These are phyloP conservation scores for Acleris holmiana DNA, from an alignment of 2,888 invertebrate genomes.

Conservation along the genomic window DNA sequence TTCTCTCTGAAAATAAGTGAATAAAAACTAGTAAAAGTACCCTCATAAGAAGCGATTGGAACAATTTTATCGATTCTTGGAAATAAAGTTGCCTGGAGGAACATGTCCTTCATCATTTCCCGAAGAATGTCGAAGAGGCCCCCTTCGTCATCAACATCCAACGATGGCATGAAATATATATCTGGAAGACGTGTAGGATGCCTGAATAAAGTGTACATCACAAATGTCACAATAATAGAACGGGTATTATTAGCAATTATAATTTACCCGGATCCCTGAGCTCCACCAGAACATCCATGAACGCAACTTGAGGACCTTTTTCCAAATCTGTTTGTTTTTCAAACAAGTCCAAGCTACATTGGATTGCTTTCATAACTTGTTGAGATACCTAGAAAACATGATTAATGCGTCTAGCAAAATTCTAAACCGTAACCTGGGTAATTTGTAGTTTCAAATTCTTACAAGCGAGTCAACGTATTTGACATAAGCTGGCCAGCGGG, in stretches of 20 bases:
- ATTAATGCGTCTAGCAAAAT: background rate
- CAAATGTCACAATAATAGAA: background rate
- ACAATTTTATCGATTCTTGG: slow-evolving; percentile 85
- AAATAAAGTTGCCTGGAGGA: slow-evolving; percentile 89
- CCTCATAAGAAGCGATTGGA: slow-evolving; percentile 71
- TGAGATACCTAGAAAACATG: slow-evolving; percentile 60
- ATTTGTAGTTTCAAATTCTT: slow-evolving; percentile 36
- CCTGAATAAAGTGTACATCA: background rate
- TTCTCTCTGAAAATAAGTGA: background rate
- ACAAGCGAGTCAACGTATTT: slow-evolving; percentile 75
- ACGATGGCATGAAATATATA: slow-evolving; percentile 89
- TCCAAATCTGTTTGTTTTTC: slow-evolving; percentile 85
- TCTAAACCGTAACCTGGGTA: background rate
- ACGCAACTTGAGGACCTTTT: slow-evolving; percentile 84
- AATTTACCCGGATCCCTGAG: slow-evolving; percentile 86
- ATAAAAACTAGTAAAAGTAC: slow-evolving; percentile 46
- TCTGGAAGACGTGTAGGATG: slow-evolving; percentile 55
- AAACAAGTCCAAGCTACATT: slow-evolving; percentile 83
- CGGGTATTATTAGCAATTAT: background rate
- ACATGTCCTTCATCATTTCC: slow-evolving; percentile 90
- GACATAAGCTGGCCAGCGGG: slow-evolving; percentile 81
- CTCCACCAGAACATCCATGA: slow-evolving; percentile 91
- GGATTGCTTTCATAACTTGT: slow-evolving; percentile 76
- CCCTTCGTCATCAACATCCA: slow-evolving; percentile 86
- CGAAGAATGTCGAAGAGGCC: slow-evolving; percentile 88